Evolutionary conservation across 2,113 vertebrate genomes (phyloP), one percentile per base, ranked within the genome.

Genomic region (Syrmaticus mikado): DNA sequence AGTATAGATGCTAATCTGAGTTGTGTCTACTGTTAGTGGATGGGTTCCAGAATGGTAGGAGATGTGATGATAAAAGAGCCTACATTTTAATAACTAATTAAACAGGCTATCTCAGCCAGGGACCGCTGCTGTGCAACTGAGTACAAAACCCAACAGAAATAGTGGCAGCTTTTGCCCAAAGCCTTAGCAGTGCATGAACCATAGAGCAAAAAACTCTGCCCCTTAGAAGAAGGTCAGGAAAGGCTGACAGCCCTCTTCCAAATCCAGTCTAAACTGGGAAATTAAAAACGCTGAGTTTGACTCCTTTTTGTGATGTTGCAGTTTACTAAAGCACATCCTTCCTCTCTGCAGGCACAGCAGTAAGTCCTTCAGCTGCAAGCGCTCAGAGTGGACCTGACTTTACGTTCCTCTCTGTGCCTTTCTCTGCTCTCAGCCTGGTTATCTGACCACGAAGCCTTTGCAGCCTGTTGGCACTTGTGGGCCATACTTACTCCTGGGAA

Each of bases 61-160:
- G 68, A 92, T 22, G 74, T 70, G 90, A 92, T 74, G 4, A 92
- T 90, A 72, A 57, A 84, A 72, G 34, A 65, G 24, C 65, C 85
- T 95, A 58, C 80, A 57, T 75, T 94, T 94, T 90, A 93, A 86
- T 86, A 94, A 83, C 93, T 96, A 94, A 97, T 97, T 92, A 95
- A 94, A 81, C 58, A 72, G 65, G 40, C 68, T 81, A 75, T 61
- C 76, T 90, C 85, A 94, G 82, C 82, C 93, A 92, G 87, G 52
- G 61, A 80, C 85, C 0, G 2, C 90, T 94, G 85, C 90, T 0
- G 72, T 55, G 83, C 64, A 90, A 60, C 80, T n/a, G 82, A 88
- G 71, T 94, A 80, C 85, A 96, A 88, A 93, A 50, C 46, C 25
- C 30, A 32, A 60, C 74, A 94, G 48, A 72, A 88, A 64, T 30